phyloP scores from a whole-genome alignment of 2,888 invertebrate species.

The Hesperia comma region DNA sequence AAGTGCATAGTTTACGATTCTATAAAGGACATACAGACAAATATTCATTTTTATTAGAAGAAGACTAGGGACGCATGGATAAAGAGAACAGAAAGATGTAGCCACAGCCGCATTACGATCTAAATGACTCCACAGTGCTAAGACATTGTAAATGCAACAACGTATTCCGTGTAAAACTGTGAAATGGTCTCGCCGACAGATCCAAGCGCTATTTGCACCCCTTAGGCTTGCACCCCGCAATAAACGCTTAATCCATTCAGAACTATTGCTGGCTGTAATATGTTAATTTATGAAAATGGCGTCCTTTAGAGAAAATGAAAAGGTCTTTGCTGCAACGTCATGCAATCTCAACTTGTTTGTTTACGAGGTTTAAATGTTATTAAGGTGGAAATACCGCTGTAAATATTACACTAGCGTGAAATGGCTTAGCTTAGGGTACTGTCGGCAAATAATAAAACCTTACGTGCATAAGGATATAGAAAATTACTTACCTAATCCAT shows the following conservation, averaged over 20 bases:
- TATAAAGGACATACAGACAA: too few species aligned
- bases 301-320: slow-evolving; percentile 14
- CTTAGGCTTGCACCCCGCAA: slow-evolving; percentile 1
- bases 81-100: too few species aligned
- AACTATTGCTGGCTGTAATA: slow-evolving; percentile 27
- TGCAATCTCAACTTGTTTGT: slow-evolving; percentile 18
- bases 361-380: slow-evolving; percentile 7
- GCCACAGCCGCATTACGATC: not conserved
- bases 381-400: slow-evolving; percentile 8
- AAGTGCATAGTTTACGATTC: too few species aligned
- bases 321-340: slow-evolving; percentile 4
- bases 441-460: too few species aligned
- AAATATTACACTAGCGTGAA: not conserved
- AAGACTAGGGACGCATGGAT: too few species aligned
- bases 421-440: not conserved
- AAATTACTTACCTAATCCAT: too few species aligned
- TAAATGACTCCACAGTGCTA: not conserved
- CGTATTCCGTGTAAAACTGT: slow-evolving; percentile 4
- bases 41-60: too few species aligned
- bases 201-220: not conserved
- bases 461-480: too few species aligned
- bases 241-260: slow-evolving; percentile 20
- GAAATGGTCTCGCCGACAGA: slow-evolving; percentile 1
- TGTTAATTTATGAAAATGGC: slow-evolving; percentile 35
- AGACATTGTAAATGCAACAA: not conserved